Percentiles rank a stretch among this genome's conserved stretches.
Conservation (phyloP, 2,797 vertebrate genomes). For the Sardinella longiceps region DNA sequence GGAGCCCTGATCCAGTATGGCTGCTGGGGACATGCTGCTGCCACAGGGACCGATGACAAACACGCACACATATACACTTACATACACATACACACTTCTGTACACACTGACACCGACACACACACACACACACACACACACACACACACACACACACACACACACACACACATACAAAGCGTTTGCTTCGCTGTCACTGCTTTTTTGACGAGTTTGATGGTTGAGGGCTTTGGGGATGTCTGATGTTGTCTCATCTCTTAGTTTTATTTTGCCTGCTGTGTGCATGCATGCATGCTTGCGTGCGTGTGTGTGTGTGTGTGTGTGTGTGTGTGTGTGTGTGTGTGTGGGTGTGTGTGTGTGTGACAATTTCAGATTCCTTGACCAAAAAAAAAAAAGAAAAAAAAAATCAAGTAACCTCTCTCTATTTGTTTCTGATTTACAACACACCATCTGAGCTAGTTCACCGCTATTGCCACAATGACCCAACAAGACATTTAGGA, state of each 20-base stretch:
- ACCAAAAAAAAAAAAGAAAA: not conserved
- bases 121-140: no score
- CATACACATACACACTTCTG: no score
- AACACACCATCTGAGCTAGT: not conserved
- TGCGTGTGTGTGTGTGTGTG: not conserved
- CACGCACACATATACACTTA: no score
- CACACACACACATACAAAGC: not conserved
- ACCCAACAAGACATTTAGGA: not conserved
- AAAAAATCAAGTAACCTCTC: no score
- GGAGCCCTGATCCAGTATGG: conserved; percentile 7
- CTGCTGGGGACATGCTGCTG: not conserved
- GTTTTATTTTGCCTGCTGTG: conserved; percentile 13
- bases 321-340: not conserved
- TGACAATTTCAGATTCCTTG: not conserved
- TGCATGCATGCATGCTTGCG: not conserved
- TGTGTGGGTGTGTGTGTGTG: not conserved
- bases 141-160: no score
- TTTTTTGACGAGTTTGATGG: conserved; percentile 9
- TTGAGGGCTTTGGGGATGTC: not conserved
- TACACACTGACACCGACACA: no score
- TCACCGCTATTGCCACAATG: not conserved
- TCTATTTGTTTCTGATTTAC: no score
- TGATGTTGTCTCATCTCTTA: not conserved
- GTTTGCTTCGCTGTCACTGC: not conserved
- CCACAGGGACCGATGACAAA: not conserved